Percentiles rank a stretch among this genome's conserved stretches.
Conservation (phyloP, 2,797 vertebrate species). For the Bovichtus diacanthus region DNA sequence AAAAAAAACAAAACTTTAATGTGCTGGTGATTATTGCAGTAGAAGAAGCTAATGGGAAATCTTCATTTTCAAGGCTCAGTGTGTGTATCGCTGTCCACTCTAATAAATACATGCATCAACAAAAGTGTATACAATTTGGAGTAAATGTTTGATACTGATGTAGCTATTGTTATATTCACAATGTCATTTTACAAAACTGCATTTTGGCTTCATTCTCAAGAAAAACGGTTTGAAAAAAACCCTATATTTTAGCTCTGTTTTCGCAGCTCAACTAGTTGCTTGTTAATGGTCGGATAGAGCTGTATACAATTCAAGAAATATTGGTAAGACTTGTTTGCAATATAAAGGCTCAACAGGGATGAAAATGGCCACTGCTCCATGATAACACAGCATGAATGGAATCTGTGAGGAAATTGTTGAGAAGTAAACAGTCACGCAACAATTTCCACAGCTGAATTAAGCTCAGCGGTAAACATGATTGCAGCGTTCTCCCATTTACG, state of each 20-base stretch:
- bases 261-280: neutral
- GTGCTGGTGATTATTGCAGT: slow-evolving; percentile 37
- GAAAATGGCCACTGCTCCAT: neutral
- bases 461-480: slow-evolving; percentile 20
- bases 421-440: slow-evolving; percentile 22
- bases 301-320: neutral
- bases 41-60: slow-evolving; percentile 34
- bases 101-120: slow-evolving; percentile 3
- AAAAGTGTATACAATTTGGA: neutral
- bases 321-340: neutral
- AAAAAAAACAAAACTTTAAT: slow-evolving; percentile 22
- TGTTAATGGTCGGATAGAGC: neutral
- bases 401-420: neutral
- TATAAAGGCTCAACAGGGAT: neutral
- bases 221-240: neutral
- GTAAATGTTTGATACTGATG: slow-evolving; percentile 4
- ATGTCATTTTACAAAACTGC: neutral
- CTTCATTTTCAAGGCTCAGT: slow-evolving; percentile 25
- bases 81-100: slow-evolving; percentile 8
- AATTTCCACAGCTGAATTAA: slow-evolving; percentile 19
- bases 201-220: neutral
- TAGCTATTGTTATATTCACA: neutral
- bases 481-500: neutral
- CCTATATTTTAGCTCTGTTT: neutral
- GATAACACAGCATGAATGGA: slow-evolving; percentile 23